phyloP scores from a whole-genome alignment of 2,113 vertebrate species.

The Oreochromis aureus region DNA sequence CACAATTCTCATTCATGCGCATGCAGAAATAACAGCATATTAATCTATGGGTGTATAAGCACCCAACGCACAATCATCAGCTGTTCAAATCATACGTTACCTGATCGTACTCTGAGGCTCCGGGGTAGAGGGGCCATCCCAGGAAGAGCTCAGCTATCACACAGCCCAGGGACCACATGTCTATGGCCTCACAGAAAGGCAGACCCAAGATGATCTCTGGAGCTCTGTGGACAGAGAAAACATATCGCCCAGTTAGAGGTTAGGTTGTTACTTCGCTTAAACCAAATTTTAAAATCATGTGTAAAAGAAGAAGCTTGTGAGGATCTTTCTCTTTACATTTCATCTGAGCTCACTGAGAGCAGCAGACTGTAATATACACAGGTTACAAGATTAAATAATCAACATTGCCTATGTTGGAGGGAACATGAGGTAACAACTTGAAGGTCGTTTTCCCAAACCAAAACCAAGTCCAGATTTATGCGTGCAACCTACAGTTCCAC shows the following conservation, averaged over 20 bases:
- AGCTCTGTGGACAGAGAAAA: constrained; percentile 73
- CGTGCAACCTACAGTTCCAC: not conserved
- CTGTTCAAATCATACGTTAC: constrained; percentile 61
- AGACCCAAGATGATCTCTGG: constrained; percentile 98
- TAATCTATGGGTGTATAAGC: not conserved
- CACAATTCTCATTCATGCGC: not conserved
- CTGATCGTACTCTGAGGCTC: constrained; percentile 97
- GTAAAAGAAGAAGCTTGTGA: not conserved
- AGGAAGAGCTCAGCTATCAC: constrained; percentile 98
- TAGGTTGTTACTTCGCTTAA: not conserved
- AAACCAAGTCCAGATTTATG: not conserved
- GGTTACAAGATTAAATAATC: not conserved
- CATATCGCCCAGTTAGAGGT: not conserved
- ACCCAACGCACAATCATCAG: not conserved
- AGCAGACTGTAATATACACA: not conserved
- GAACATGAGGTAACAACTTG: not conserved
- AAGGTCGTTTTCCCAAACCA: not conserved
- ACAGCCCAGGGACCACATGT: constrained; percentile 99
- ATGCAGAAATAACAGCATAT: not conserved
- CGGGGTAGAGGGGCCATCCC: constrained; percentile 96
- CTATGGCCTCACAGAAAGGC: constrained; percentile 97
- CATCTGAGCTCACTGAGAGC: not conserved
- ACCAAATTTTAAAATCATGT: not conserved
- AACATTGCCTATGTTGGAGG: not conserved
- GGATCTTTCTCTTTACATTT: not conserved